phyloP scores from a whole-genome alignment of 1,140 invertebrate genomes.

The Polypedilum pembai region DNA sequence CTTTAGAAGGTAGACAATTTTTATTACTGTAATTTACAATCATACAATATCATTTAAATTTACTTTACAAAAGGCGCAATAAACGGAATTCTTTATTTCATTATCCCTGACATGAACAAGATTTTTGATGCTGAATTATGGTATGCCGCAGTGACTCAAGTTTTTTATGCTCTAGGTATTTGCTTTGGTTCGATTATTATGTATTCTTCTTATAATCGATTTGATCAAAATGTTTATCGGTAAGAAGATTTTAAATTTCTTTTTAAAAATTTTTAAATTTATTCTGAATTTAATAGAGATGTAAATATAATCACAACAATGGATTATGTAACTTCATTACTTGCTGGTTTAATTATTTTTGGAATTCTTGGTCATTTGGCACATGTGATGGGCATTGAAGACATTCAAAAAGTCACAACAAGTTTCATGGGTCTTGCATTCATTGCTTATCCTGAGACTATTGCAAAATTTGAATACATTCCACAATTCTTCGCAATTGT shows the following conservation, averaged over 20 bases:
- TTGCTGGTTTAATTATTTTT: conserved; percentile 76
- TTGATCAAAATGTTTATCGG: conserved; percentile 66
- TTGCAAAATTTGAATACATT: conserved; percentile 62
- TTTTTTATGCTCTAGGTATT: conserved; percentile 70
- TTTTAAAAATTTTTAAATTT: not conserved
- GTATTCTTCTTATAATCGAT: conserved; percentile 73
- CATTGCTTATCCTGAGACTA: conserved; percentile 76
- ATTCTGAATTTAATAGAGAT: conserved; percentile 44
- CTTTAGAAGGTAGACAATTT: conserved; percentile 45
- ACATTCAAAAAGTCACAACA: conserved; percentile 46
- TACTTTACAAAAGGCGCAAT: conserved; percentile 47
- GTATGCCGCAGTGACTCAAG: conserved; percentile 80
- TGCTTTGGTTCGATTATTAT: conserved; percentile 69
- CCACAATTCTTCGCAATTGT: conserved; percentile 72
- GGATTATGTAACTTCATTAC: conserved; percentile 66
- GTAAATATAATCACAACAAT: conserved; percentile 61
- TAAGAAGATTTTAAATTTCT: conserved; percentile 42
- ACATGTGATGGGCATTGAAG: conserved; percentile 46
- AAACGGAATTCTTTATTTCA: conserved; percentile 63
- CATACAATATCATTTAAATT: no score
- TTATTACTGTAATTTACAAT: no score
- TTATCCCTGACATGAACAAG: conserved; percentile 56
- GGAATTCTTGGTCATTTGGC: conserved; percentile 66
- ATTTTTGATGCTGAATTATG: conserved; percentile 55
- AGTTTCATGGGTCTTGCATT: conserved; percentile 66